These are phyloP conservation scores for Euura lappo DNA, from an alignment of 1,140 invertebrate genomes.

Conservation along the genomic window DNA sequence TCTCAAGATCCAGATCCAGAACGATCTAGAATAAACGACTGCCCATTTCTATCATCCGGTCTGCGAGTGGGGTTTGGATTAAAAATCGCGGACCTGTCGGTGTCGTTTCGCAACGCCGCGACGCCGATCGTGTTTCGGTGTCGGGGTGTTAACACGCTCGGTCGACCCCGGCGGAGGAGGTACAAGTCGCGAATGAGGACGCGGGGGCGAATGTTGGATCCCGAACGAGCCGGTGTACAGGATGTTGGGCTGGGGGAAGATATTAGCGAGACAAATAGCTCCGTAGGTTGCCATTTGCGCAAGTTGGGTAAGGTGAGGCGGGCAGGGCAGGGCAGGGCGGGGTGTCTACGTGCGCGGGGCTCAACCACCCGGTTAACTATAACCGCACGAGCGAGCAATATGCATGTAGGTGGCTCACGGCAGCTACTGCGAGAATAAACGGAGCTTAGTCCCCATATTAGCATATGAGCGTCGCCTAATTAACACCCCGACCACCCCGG, in stretches of 20 bases:
- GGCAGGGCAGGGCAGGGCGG: neutral
- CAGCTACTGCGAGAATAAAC: constrained; percentile 48
- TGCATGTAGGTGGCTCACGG: constrained; percentile 48
- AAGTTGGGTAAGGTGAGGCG: too few relatives aligned
- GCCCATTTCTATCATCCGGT: too few relatives aligned
- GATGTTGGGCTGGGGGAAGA: constrained; percentile 34
- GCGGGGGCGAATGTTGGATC: too few relatives aligned
- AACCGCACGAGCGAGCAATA: constrained; percentile 24
- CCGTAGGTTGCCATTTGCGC: constrained; percentile 17
- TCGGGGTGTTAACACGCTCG: too few relatives aligned
- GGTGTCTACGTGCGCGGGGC: neutral
- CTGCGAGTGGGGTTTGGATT: too few relatives aligned
- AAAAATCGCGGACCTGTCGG: too few relatives aligned
- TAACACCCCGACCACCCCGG: constrained; percentile 45
- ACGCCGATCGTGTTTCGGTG: too few relatives aligned
- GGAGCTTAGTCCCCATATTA: constrained; percentile 55
- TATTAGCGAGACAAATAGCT: constrained; percentile 54
- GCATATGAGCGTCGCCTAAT: constrained; percentile 55
- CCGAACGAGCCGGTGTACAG: too few relatives aligned
- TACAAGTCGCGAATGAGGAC: too few relatives aligned
- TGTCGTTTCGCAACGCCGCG: too few relatives aligned
- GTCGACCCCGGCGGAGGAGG: too few relatives aligned
- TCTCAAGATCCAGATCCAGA: constrained; percentile 19
- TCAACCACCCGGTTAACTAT: neutral
- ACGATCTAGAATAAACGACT: too few relatives aligned